Conservation (phyloP, 2,113 vertebrate species). For the Podiceps cristatus region DNA sequence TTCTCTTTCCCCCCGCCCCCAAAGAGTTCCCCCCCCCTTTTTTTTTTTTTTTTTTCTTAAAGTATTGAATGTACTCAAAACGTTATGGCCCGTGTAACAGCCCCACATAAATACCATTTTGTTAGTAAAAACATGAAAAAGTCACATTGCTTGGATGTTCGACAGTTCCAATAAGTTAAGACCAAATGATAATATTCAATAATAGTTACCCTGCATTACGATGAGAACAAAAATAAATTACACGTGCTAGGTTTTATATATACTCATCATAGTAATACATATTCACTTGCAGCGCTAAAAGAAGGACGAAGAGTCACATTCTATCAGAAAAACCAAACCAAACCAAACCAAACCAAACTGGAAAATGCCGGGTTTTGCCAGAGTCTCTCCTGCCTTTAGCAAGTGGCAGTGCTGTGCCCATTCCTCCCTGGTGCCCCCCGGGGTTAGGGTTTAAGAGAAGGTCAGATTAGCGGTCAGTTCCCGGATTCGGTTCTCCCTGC, state of each 20-base stretch:
- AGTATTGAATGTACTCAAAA: conserved; percentile 79
- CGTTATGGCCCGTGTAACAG: conserved; percentile 78
- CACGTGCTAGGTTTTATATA: conserved; percentile 83
- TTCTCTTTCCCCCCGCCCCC: conserved; percentile 73
- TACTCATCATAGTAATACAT: conserved; percentile 82
- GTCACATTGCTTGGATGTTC: conserved; percentile 82
- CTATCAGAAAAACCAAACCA: conserved; percentile 82
- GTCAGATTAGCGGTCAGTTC: conserved; percentile 99
- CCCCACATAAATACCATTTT: conserved; percentile 81
- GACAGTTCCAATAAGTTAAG: conserved; percentile 87
- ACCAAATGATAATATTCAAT: conserved; percentile 83
- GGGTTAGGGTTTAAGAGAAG: conserved; percentile 90
- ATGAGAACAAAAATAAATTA: conserved; percentile 88
- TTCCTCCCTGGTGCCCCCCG: conserved; percentile 64
- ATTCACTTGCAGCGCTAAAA: conserved; percentile 86
- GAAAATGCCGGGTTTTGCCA: conserved; percentile 79
- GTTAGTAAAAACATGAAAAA: conserved; percentile 83
- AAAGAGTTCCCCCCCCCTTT: conserved; percentile 20
- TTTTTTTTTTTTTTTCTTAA: conserved; percentile 57
- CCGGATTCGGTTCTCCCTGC: conserved; percentile 97
- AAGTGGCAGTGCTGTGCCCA: conserved; percentile 73
- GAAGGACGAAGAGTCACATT: conserved; percentile 89
- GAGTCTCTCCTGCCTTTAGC: conserved; percentile 80
- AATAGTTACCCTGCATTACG: conserved; percentile 86
- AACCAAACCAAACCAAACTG: conserved; percentile 46